These are phyloP conservation scores for Pollachius pollachius DNA, from an alignment of 2,113 vertebrate species.

Conservation along the genomic window DNA sequence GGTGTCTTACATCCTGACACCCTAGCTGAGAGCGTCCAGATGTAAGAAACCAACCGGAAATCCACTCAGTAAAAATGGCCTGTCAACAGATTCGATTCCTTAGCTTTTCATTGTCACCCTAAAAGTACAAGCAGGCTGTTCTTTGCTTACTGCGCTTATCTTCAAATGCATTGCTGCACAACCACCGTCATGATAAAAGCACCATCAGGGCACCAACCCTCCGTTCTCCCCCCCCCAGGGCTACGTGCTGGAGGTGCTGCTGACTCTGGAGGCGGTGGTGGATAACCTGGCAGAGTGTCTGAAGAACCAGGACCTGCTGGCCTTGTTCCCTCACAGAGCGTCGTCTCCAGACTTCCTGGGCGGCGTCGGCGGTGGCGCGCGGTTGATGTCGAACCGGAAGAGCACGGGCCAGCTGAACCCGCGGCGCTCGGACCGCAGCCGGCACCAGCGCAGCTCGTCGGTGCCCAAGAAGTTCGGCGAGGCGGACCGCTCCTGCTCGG, in stretches of 20 bases:
- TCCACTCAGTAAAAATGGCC: too few relatives aligned
- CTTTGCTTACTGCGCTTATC: too few relatives aligned
- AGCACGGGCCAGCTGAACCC: conserved; percentile 89
- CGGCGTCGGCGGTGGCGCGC: conserved; percentile 49
- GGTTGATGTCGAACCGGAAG: conserved; percentile 85
- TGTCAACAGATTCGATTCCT: too few relatives aligned
- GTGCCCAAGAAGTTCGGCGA: conserved; percentile 94
- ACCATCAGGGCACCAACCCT: background rate
- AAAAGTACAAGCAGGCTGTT: too few relatives aligned
- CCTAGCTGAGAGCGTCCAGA: too few relatives aligned
- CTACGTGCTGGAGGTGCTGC: conserved; percentile 93
- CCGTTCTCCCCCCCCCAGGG: conserved; percentile 69
- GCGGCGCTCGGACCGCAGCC: conserved; percentile 77
- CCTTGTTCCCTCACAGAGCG: conserved; percentile 68
- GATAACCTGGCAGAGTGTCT: conserved; percentile 93
- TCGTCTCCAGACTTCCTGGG: conserved; percentile 87
- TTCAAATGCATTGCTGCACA: too few relatives aligned
- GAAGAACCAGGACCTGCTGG: conserved; percentile 88
- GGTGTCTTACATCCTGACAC: too few relatives aligned
- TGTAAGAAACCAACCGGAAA: too few relatives aligned
- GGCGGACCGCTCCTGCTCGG: conserved; percentile 78
- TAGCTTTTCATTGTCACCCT: too few relatives aligned
- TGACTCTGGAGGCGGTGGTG: conserved; percentile 91
- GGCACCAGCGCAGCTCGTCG: conserved; percentile 93
- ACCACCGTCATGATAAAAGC: too few relatives aligned